Base-by-base conservation (phyloP, 2,113 vertebrate genomes). In the Coryphaenoides rupestris region DNA sequence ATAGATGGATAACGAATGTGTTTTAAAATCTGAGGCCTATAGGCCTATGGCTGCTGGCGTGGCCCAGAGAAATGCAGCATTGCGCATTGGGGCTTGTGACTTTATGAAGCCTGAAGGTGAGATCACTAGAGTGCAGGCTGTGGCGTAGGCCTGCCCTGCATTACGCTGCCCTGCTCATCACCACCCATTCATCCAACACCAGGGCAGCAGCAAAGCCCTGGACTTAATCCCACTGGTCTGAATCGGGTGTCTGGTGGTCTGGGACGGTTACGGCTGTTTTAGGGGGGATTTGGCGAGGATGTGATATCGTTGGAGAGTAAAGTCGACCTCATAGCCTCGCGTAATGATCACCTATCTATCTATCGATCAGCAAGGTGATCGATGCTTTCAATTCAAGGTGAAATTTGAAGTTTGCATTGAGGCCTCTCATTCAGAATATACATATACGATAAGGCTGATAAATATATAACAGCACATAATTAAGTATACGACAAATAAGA, bases 201-300 rank as follows among this genome's bases (percentile, higher is more conserved):
- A 70, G 71, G 58, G 76, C 79, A 66, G 77, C 65, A 69, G 68
- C 75, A 86, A 87, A 86, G 74, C 73, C 80, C 78, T 72, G 55
- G 70, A 47, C 50, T 81, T 89, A 91, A 90, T 90, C 89, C 79
- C 84, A 91, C 89, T 88, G 89, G 84, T 82, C 80, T 74, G 77
- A 84, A 86, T 73, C 80, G 60, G 69, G 73, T 13, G 47, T n/a
- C 5, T 9, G 14, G 17, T 9, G 14, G 17, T 1, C 47, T 16
- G 9, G 47, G 33, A 40, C 33, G 47, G 47, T 16, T 79, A 81
- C 58, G 84, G 83, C 83, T 88, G 86, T 88, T 89, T 87, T 81
- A 67, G 82, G 87, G 87, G 79, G 79, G 15, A 5, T 6, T 50
- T 50, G 47, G 47, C 15, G 2, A n/a, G 47, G 33, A 13, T 50